Evolutionary conservation across 2,797 vertebrate genomes (phyloP).

Genomic region (Malacoctenus gilli): DNA sequence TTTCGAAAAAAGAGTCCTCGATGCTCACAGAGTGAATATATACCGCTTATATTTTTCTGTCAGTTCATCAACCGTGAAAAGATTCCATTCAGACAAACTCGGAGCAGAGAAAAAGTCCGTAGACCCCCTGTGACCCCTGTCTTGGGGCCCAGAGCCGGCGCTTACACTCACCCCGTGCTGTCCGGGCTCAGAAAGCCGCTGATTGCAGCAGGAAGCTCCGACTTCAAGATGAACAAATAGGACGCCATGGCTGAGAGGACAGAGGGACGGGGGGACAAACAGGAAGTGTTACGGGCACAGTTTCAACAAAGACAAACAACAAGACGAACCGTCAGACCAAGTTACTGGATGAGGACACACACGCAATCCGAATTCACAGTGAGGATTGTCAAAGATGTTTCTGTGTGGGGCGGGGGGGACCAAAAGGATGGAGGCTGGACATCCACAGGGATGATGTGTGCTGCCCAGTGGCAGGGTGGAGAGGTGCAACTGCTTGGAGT

Average conservation of each 20-base stretch:
- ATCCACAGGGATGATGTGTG: slow-evolving; percentile 8
- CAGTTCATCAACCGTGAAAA: too few species aligned
- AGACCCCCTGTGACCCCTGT: too few species aligned
- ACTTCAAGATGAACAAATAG: slow-evolving; percentile 94
- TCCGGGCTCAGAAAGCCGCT: slow-evolving; percentile 81
- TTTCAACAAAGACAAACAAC: slow-evolving; percentile 6
- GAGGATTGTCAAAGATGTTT: too few species aligned
- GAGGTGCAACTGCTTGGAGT: slow-evolving; percentile 42
- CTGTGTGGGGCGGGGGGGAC: too few species aligned
- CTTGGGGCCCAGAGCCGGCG: too few species aligned
- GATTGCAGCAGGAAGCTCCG: slow-evolving; percentile 91
- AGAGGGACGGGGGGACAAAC: slow-evolving; percentile 17
- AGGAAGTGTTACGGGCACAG: slow-evolving; percentile 11
- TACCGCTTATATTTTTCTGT: too few species aligned
- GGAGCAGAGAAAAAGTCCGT: too few species aligned
- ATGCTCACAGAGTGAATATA: too few species aligned
- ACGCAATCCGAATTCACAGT: slow-evolving; percentile 16
- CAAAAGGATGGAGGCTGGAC: too few species aligned
- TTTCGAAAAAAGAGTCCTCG: too few species aligned
- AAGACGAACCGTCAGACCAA: background rate
- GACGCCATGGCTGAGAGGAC: slow-evolving; percentile 91
- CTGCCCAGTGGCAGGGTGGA: slow-evolving; percentile 42
- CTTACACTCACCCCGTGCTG: slow-evolving; percentile 83
- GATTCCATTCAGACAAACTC: too few species aligned
- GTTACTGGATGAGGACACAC: slow-evolving; percentile 18